Conservation (phyloP, 1,140 invertebrate species). For the Gryllus bimaculatus region DNA sequence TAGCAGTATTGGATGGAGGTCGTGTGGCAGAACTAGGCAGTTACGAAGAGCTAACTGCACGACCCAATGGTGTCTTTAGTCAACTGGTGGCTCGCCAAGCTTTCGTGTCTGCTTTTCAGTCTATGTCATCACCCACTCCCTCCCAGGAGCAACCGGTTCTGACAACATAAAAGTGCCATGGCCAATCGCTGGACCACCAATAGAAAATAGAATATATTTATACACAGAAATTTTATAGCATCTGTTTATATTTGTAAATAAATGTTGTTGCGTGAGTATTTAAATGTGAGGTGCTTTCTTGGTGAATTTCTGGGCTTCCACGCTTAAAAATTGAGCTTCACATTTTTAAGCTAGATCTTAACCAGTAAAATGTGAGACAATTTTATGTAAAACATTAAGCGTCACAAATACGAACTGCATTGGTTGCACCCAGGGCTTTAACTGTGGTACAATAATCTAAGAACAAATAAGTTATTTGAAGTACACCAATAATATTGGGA, state of each 20-base stretch:
- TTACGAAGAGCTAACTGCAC: constrained; percentile 57
- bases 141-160: background rate
- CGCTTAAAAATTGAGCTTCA: too few species aligned
- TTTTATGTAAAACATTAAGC: too few species aligned
- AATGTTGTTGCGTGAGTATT: background rate
- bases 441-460: too few species aligned
- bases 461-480: too few species aligned
- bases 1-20: constrained; percentile 80
- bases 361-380: too few species aligned
- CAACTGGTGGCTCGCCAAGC: constrained; percentile 58
- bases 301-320: too few species aligned
- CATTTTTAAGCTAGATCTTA: too few species aligned
- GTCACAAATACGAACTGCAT: too few species aligned
- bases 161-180: background rate
- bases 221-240: background rate
- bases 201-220: background rate
- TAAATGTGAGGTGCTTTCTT: too few species aligned
- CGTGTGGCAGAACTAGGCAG: constrained; percentile 71
- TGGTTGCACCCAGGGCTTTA: too few species aligned
- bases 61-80: constrained; percentile 48
- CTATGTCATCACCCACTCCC: background rate
- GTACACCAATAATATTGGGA: too few species aligned
- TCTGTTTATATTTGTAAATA: background rate
- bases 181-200: background rate
- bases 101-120: constrained; percentile 29